Percentiles rank a stretch among this genome's conserved stretches.
These are phyloP conservation scores for Andrena marginata DNA, from an alignment of 2,888 invertebrate species.

Conservation along the genomic window DNA sequence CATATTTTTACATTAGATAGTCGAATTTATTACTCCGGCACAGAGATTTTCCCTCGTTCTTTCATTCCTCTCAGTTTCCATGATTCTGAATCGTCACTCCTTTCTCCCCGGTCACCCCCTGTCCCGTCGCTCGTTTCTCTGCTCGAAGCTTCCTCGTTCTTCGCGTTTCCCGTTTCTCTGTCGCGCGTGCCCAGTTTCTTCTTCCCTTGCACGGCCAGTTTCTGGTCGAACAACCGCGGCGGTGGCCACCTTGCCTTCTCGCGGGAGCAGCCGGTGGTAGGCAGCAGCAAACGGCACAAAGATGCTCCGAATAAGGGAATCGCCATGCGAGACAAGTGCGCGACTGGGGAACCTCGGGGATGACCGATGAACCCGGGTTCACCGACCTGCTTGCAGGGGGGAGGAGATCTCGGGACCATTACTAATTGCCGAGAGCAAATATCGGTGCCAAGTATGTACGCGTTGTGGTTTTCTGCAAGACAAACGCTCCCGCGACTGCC, in stretches of 20 bases:
- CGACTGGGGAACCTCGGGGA: constrained; percentile 73
- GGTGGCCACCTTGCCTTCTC: constrained; percentile 55
- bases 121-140: constrained; percentile 1
- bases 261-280: constrained; percentile 46
- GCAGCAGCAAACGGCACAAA: constrained; percentile 57
- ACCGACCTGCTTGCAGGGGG: constrained; percentile 64
- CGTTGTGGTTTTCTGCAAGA: not conserved
- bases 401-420: constrained; percentile 39
- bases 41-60: not conserved
- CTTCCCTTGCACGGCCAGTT: constrained; percentile 17
- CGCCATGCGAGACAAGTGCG: constrained; percentile 80
- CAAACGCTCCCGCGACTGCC: not conserved
- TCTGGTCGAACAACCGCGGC: constrained; percentile 20
- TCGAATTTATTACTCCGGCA: no score
- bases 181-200: constrained; percentile 29
- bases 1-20: no score
- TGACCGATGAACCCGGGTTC: constrained; percentile 82
- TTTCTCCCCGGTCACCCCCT: not conserved
- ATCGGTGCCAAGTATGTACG: constrained; percentile 2
- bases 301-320: constrained; percentile 82
- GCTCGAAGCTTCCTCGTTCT: not conserved
- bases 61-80: not conserved
- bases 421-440: constrained; percentile 47
- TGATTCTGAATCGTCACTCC: not conserved
- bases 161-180: constrained; percentile 11